Evolutionary conservation across 1,140 invertebrate species (phyloP), one percentile per base, ranked within the genome.

Genomic region (Pemphigus obesinymphae): DNA sequence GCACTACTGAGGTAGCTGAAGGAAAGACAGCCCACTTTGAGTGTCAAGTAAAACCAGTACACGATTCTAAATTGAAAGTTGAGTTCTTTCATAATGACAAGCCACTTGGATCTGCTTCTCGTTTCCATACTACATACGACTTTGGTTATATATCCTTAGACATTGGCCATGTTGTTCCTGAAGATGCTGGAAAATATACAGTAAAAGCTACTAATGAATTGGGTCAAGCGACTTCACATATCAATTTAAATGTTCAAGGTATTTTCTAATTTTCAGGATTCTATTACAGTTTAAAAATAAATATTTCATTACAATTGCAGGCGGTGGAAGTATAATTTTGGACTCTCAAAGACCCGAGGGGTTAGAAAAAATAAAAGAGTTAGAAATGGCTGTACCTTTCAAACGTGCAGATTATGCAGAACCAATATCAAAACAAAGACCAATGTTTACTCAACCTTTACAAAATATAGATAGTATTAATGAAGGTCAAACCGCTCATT

Each of bases 301-400:
- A 31, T 15, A 34, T 63, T 26, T 63, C 7, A 17, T 76, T 86
- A 13, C 55, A 85, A 17, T 76, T 86, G 8, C 55, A 85, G 85
- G 93, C 82, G 93, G 94, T 86, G 93, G 95, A 80, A 94, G 90
- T 84, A 95, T 99, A 83, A 97, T 98, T 86, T 89, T 93, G 85
- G 97, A 99, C 85, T 95, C 96, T 45, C 96, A 97, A 88, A 91
- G 97, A 86, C 97, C 97, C 8, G 96, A 98, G 89, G 97, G 97
- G 83, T 90, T 97, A 85, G 95, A 97, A 82, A 97, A 97, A 86
- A 97, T 99, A 84, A 91, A 93, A 83, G 91, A 96, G 87, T 89
- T 99, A 83, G 98, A 99, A 88, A 92, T 92, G 72, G 90, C 90
- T 76, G 90, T 92, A 85, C 93, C 93, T 10, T 93, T 92, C 87